Base-by-base conservation (phyloP, 2,888 invertebrate genomes). In the Campoplex nolae region DNA sequence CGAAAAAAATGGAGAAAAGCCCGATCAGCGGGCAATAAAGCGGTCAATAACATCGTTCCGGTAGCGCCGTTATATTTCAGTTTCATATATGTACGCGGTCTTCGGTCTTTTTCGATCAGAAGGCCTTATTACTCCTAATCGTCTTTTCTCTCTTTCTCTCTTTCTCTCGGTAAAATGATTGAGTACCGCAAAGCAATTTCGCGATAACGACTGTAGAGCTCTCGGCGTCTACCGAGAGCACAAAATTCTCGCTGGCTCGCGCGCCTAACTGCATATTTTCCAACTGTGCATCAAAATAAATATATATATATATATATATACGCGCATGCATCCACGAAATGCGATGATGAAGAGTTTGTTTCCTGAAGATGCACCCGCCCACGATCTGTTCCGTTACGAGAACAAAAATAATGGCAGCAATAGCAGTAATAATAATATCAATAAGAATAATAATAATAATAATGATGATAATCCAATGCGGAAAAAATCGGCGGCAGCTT, bases 141-240 rank as follows among this genome's bases (percentile, higher is more conserved):
- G 42, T 65, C 51, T 71, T 51, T 45, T 8, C 23, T 38, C 32
- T 35, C 68, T 58, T 48, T 73, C 62, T 23, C 73, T 35, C 54
- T 76, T 82, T 45, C 74, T 51, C 67, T 82, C 70, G 86, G 48
- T 51, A 51, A 70, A 76, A 78, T 87, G 88, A 83, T 86, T 73
- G 83, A 89, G 90, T 90, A 92, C 89, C 91, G 91, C 90, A 90
- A 92, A 77, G 87, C 83, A 88, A 89, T 89, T 83, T 87, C 85
- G 86, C 86, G 88, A 89, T 92, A 92, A 92, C 90, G 88, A 91
- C 88, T 90, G 88, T 78, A 80, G 16, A 77, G 13, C 75, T 74
- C 79, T 79, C 70, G 75, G 42, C n/a, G 81, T 16, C 23, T 67
- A 45, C 71, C 65, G 78, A 78, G 83, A 80, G 68, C 74, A 79